phyloP scores from a whole-genome alignment of 37 sponge, comb jelly and placozoan genomes.

The Bolinopsis microptera region DNA sequence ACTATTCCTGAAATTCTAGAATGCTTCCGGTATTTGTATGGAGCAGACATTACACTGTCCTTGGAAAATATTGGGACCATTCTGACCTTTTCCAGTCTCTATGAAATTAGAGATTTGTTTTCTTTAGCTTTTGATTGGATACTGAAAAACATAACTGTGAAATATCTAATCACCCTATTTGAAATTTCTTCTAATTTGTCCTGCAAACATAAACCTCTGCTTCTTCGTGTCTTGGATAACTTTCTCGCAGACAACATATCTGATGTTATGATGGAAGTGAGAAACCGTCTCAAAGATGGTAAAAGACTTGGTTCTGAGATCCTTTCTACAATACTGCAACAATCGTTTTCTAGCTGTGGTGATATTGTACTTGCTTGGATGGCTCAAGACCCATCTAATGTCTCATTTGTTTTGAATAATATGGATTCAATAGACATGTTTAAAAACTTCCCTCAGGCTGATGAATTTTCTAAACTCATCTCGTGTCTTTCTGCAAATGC shows the following conservation, averaged over 20 bases:
- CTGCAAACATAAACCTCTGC: background rate
- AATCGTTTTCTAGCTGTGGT: background rate
- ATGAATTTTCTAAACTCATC: background rate
- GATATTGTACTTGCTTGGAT: background rate
- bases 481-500: background rate
- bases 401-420: background rate
- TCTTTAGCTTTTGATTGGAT: background rate
- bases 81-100: background rate
- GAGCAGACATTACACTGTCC: background rate
- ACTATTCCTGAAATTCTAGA: background rate
- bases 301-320: background rate
- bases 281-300: background rate
- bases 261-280: background rate
- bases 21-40: slow-evolving; percentile 1
- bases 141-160: background rate
- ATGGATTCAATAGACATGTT: background rate
- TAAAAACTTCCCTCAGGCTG: background rate
- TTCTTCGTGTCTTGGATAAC: background rate
- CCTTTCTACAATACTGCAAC: background rate
- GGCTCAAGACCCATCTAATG: background rate
- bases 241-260: background rate
- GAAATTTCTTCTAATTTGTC: background rate
- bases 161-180: background rate
- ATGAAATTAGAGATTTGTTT: slow-evolving; percentile 36
- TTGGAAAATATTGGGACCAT: background rate